Percentiles rank a stretch among this genome's conserved stretches.
phyloP scores from a whole-genome alignment of 2,113 vertebrate species.

The Pandion haliaetus region DNA sequence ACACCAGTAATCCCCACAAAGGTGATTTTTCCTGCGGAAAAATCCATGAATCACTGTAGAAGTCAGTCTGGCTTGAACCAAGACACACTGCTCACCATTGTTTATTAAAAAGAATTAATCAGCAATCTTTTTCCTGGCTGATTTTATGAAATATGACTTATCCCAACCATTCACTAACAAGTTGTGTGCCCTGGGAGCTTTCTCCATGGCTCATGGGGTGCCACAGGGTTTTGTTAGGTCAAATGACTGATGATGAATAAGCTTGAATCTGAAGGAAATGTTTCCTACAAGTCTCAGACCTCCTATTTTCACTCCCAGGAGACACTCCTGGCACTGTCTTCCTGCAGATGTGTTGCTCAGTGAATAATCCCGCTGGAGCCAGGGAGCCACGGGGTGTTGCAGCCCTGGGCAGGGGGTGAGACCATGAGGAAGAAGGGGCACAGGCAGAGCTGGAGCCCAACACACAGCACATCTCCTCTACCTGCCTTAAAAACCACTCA shows the following conservation, averaged over 20 bases:
- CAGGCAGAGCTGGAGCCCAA: not conserved
- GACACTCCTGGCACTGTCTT: not conserved
- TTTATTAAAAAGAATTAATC: constrained; percentile 16
- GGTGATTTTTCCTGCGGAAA: constrained; percentile 21
- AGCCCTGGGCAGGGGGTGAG: not conserved
- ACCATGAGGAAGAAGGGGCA: not conserved
- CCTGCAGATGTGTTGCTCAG: not conserved
- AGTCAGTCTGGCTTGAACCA: not conserved
- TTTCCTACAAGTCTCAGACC: not conserved
- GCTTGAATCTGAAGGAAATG: constrained; percentile 16
- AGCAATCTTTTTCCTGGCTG: not conserved
- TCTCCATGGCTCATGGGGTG: not conserved
- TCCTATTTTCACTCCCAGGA: not conserved
- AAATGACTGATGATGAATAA: constrained; percentile 12
- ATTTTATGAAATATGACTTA: constrained; percentile 44
- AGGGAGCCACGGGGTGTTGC: not conserved
- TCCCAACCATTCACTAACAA: not conserved
- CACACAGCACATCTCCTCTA: not conserved
- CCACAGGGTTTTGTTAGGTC: constrained; percentile 8
- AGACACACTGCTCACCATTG: not conserved
- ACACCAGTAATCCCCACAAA: not conserved
- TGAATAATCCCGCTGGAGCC: fast-evolving
- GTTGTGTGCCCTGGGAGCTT: not conserved
- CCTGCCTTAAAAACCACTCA: not conserved
- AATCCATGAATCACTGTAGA: constrained; percentile 10